Conservation (phyloP, 2,888 invertebrate genomes). For the Ametastegia equiseti region DNA sequence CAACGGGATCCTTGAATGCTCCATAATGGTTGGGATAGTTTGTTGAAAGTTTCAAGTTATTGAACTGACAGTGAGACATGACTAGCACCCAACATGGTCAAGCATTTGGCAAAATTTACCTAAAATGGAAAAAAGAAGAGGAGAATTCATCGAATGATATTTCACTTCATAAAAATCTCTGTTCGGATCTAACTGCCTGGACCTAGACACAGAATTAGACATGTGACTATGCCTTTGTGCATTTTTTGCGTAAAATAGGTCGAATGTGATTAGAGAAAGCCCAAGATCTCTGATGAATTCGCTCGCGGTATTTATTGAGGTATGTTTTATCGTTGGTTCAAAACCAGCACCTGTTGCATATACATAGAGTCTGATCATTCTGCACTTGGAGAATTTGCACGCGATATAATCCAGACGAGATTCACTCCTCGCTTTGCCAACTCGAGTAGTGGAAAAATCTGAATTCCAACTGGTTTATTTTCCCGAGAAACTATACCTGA, state of each 20-base stretch:
- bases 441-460: background rate
- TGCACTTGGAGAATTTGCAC: background rate
- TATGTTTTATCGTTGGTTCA: background rate
- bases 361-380: background rate
- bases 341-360: background rate
- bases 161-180: background rate
- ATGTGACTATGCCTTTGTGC: too few relatives aligned
- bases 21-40: conserved; percentile 4
- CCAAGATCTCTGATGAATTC: background rate
- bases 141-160: background rate
- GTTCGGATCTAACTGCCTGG: background rate
- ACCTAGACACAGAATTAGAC: background rate
- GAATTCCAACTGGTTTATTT: conserved; percentile 13
- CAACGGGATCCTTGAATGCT: conserved; percentile 35
- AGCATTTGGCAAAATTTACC: background rate
- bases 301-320: background rate
- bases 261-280: conserved; percentile 14
- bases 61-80: too few relatives aligned
- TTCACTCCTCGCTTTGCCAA: background rate
- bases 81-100: background rate
- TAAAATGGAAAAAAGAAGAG: background rate
- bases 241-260: conserved; percentile 20
- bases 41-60: background rate
- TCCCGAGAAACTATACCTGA: background rate
- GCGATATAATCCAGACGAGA: background rate